Conservation (phyloP, 2,797 vertebrate species). For the Pantherophis alleghaniensis region DNA sequence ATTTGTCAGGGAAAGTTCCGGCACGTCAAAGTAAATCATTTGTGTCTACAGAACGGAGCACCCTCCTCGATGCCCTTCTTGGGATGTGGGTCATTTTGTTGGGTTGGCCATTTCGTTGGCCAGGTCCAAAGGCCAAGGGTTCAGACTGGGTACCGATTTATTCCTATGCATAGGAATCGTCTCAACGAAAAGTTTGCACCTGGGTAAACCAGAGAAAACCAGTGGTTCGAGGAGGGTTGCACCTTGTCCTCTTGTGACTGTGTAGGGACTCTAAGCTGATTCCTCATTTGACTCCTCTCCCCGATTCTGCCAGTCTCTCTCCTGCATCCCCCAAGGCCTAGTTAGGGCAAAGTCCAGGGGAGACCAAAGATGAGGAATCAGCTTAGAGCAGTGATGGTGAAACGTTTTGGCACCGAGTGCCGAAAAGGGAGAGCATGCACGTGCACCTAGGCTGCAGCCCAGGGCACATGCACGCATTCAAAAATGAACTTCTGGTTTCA, state of each 20-base stretch:
- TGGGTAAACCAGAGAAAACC: neutral
- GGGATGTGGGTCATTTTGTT: neutral
- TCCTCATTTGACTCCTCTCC: neutral
- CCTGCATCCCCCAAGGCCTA: neutral
- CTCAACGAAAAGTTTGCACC: neutral
- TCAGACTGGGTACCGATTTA: neutral
- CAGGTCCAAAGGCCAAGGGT: neutral
- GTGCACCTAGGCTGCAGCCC: no score
- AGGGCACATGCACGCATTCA: no score
- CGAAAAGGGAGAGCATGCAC: fast-evolving
- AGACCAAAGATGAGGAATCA: neutral
- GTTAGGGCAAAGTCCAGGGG: neutral
- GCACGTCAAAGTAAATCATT: neutral
- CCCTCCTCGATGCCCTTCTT: neutral
- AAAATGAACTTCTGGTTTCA: no score
- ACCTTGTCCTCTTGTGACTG: neutral
- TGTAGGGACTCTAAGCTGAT: neutral
- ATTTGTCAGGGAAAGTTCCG: neutral
- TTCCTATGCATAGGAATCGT: neutral
- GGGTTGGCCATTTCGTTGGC: neutral
- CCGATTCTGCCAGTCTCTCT: neutral
- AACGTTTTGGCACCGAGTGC: no score
- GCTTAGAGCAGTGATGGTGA: neutral
- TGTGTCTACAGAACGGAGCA: neutral
- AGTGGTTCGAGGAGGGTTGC: neutral